A percentile compares a stretch with the other conserved stretches of the same genome.
phyloP scores from a whole-genome alignment of 2,888 invertebrate species.

The Hipparchia semele region DNA sequence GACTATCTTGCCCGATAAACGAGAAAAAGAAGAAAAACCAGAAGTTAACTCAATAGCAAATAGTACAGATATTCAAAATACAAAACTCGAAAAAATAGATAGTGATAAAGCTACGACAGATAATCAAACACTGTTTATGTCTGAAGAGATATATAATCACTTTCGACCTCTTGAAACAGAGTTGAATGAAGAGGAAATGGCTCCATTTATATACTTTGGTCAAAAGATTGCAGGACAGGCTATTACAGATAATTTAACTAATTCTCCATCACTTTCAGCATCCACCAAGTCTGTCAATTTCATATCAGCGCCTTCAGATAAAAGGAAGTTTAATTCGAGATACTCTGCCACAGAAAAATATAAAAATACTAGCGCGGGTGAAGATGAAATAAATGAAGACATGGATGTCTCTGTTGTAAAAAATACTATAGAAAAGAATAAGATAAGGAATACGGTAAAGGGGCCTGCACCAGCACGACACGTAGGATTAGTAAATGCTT shows the following conservation, averaged over 20 bases:
- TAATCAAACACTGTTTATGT: slow-evolving; percentile 83
- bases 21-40: slow-evolving; percentile 56
- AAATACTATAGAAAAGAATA: slow-evolving; percentile 79
- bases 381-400: slow-evolving; percentile 82
- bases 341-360: slow-evolving; percentile 78
- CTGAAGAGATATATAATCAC: slow-evolving; percentile 85
- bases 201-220: slow-evolving; percentile 88
- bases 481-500: slow-evolving; percentile 74
- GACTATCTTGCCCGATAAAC: slow-evolving; percentile 47
- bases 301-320: slow-evolving; percentile 68
- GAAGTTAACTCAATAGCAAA: slow-evolving; percentile 65
- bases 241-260: slow-evolving; percentile 72
- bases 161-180: slow-evolving; percentile 85
- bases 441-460: slow-evolving; percentile 77
- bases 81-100: slow-evolving; percentile 61
- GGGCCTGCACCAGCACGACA: slow-evolving; percentile 76
- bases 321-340: slow-evolving; percentile 73
- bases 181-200: slow-evolving; percentile 85
- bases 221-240: slow-evolving; percentile 80
- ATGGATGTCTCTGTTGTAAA: slow-evolving; percentile 85
- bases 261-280: slow-evolving; percentile 74
- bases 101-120: slow-evolving; percentile 64
- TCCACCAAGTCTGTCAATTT: slow-evolving; percentile 78
- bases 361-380: slow-evolving; percentile 75
- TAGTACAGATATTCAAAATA: slow-evolving; percentile 62